Evolutionary conservation across 2,113 vertebrate species (phyloP).

Genomic region (Alectura lathami): DNA sequence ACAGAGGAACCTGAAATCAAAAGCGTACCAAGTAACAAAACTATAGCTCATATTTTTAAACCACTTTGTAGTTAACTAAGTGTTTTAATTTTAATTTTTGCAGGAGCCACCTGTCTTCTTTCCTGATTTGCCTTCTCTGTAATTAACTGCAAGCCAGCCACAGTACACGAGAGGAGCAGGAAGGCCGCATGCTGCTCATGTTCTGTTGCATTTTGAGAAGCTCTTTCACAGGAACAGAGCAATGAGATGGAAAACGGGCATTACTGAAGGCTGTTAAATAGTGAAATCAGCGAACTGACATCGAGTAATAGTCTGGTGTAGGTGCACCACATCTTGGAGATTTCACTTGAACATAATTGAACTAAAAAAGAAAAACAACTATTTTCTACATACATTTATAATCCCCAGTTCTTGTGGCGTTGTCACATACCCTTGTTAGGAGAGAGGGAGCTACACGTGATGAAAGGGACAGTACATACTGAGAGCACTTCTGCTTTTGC

Average conservation of each 20-base stretch:
- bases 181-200: not conserved
- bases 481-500: not conserved
- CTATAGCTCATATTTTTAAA: not conserved
- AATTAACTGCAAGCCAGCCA: not conserved
- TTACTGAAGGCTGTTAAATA: not conserved
- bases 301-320: not conserved
- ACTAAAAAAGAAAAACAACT: no score
- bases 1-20: not conserved
- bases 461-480: rapidly evolving
- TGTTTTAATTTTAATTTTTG: not conserved
- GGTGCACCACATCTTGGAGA: not conserved
- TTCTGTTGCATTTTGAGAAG: not conserved
- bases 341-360: not conserved
- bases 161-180: rapidly evolving
- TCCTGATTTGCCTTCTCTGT: not conserved
- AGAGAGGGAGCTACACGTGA: rapidly evolving
- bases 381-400: not conserved
- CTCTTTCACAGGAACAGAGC: not conserved
- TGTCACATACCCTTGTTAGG: not conserved
- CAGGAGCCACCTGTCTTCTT: not conserved
- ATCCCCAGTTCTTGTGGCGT: not conserved
- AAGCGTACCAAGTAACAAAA: not conserved
- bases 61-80: not conserved
- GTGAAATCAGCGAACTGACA: rapidly evolving
- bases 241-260: not conserved